Base-by-base conservation (phyloP, 2,888 invertebrate species). In the Caenorhabditis sp. region DNA sequence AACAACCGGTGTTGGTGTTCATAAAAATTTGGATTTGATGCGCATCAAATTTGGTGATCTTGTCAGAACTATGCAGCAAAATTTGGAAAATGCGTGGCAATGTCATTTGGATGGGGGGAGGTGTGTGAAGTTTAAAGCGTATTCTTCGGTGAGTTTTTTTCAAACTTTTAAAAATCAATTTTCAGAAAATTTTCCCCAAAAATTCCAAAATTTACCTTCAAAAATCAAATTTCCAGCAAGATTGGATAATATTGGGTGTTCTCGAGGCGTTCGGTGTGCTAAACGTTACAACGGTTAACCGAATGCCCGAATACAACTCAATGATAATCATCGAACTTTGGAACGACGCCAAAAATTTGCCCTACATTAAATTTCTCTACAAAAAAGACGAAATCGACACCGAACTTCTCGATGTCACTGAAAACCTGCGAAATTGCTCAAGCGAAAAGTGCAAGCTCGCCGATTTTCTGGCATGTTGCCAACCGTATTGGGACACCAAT, bases 201-300 rank as follows among this genome's bases (percentile, higher is more conserved):
- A 14, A 5, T 50, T 4, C 5, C 43, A 62, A 31, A 31, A 51
- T 24, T 50, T 17, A 10, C 14, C n/a, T n/a, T 43, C 43, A 10
- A 17, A 43, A 43, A 43, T n/a, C n/a, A 50, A n/a, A 36, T 53
- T 50, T 65, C 61, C 59, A 73, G 73, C 73, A 73, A 69, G 73
- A 73, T 36, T 73, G 68, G 69, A 69, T 73, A 17, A 57, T 73
- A 23, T 66, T 62, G 66, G 73, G 73, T 19, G 62, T 69, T 8
- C 57, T 73, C 2, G 69, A 65, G 2, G 57, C 66, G 1, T 60
- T 69, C 27, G 66, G 66, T 14, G 66, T 73, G 2, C 50, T 69
- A 17, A 55, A 73, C 1, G 26, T 64, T 8, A 43, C 73, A 0
- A 54, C 60, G 36, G 69, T 62, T 4, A 1, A 27, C 10, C 21